These are phyloP conservation scores for Canis aureus DNA, from an alignment of 2,113 vertebrate species.

Conservation along the genomic window DNA sequence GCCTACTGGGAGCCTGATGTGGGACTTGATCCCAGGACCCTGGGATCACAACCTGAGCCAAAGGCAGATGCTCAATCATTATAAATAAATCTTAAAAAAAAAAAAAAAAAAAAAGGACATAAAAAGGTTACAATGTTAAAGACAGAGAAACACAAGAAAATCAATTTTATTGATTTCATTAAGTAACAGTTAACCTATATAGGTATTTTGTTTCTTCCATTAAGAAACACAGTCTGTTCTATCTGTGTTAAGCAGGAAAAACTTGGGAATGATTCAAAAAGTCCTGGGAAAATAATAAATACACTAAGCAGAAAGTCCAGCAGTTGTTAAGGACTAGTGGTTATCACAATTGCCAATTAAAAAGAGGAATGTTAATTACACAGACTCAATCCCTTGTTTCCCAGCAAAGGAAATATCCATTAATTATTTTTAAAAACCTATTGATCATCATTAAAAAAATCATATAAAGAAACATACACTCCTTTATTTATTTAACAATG, in stretches of 20 bases:
- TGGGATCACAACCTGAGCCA: no score
- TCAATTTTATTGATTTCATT: background rate
- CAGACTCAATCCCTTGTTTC: background rate
- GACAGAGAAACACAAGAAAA: background rate
- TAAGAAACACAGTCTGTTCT: background rate
- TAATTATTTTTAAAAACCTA: background rate
- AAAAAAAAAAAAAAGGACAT: background rate
- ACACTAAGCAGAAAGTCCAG: background rate
- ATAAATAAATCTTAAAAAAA: no score
- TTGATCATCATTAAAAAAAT: background rate
- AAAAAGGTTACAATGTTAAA: background rate
- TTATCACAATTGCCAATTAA: background rate
- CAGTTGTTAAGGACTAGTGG: background rate
- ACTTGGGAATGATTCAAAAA: slow-evolving; percentile 9
- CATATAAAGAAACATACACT: background rate
- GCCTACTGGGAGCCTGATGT: no score
- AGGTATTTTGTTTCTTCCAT: background rate
- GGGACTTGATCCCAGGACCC: no score
- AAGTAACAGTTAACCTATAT: background rate
- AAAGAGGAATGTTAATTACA: slow-evolving; percentile 25
- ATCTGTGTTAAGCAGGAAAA: background rate
- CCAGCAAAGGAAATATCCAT: slow-evolving; percentile 3
- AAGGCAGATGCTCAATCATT: no score
- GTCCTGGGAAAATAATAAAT: background rate
- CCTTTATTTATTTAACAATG: background rate